Evolutionary conservation across 2,888 invertebrate species (phyloP).

Genomic region (Tanypteryx hageni): DNA sequence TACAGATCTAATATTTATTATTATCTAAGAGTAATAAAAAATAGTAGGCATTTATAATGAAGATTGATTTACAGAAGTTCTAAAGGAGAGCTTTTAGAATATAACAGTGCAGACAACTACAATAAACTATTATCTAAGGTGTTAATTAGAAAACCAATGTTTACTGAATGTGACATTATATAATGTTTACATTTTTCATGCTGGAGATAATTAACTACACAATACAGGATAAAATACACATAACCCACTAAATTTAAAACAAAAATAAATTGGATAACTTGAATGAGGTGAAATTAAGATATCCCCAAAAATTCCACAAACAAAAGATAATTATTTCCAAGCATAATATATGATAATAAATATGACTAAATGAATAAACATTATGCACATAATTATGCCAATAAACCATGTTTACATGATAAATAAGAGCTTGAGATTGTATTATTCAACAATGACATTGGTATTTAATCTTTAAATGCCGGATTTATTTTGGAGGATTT

Average conservation of each 20-base stretch:
- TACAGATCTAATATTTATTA: no score
- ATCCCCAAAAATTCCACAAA: background rate
- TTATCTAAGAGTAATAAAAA: background rate
- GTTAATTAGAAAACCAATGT: slow-evolving; percentile 54
- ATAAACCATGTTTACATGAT: no score
- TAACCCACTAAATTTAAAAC: slow-evolving; percentile 31
- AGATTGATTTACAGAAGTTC: background rate
- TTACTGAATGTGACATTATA: slow-evolving; percentile 66
- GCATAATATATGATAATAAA: background rate
- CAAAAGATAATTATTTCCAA: background rate
- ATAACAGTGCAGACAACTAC: slow-evolving; percentile 13
- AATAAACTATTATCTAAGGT: slow-evolving; percentile 61
- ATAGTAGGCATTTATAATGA: slow-evolving; percentile 50
- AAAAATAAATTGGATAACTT: background rate
- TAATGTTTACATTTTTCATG: slow-evolving; percentile 65
- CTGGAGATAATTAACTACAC: slow-evolving; percentile 61
- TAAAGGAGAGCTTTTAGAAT: background rate
- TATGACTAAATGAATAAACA: background rate
- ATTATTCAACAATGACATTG: no score
- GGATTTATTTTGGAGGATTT: no score
- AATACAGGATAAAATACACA: slow-evolving; percentile 43
- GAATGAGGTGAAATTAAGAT: slow-evolving; percentile 20
- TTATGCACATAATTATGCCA: no score
- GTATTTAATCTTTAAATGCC: no score
- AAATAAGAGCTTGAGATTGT: no score